Percentiles rank a stretch among this genome's conserved stretches.
These are phyloP conservation scores for Trissonchulus latispiculum DNA, from an alignment of 2,888 invertebrate species.

Conservation along the genomic window DNA sequence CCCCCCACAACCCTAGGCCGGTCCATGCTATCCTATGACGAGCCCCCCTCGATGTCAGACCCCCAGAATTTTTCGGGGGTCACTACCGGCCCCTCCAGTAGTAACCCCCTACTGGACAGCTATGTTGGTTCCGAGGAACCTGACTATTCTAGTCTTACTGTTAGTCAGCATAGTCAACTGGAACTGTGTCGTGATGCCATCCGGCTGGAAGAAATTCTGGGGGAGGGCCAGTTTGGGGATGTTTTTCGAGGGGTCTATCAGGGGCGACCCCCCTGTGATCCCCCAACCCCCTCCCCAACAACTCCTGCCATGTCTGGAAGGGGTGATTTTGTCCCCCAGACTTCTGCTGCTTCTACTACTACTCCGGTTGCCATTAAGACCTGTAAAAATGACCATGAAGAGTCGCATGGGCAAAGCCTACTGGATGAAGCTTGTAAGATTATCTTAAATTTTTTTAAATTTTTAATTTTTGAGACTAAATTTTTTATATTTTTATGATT, in stretches of 20 bases:
- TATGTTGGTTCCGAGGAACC: neutral
- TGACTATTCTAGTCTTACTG: conserved; percentile 5
- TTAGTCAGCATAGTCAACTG: neutral
- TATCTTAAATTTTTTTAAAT: neutral
- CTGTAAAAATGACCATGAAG: conserved; percentile 77
- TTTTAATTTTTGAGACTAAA: no score
- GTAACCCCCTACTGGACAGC: neutral
- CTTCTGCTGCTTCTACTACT: neutral
- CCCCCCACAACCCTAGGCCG: no score
- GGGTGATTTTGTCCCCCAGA: neutral
- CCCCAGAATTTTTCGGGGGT: no score
- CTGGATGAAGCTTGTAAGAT: conserved; percentile 92
- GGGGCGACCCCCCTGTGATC: neutral
- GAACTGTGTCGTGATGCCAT: conserved; percentile 76
- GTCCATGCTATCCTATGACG: no score
- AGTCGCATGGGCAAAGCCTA: conserved; percentile 83
- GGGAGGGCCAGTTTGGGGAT: conserved; percentile 96
- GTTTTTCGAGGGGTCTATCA: conserved; percentile 68
- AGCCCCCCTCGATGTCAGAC: no score
- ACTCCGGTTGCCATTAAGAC: conserved; percentile 93
- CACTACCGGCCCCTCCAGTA: no score
- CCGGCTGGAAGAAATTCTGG: conserved; percentile 79
- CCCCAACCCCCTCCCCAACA: neutral
- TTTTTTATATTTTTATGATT: no score
- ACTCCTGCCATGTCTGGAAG: neutral